Base-by-base conservation (phyloP, 2,888 invertebrate genomes). In the Microctonus brassicae region DNA sequence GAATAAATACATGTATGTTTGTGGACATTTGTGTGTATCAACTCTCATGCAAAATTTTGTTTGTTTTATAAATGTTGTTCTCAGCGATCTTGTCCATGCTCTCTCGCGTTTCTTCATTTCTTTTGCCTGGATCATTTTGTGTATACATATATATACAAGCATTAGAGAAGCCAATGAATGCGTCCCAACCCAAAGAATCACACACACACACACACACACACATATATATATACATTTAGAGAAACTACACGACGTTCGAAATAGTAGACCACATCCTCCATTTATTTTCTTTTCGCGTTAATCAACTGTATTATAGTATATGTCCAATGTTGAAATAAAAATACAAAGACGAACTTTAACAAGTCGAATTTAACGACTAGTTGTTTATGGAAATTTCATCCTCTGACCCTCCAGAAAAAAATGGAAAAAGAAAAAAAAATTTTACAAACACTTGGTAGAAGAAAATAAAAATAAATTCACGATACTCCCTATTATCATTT, bases 311-410 rank as follows among this genome's bases (percentile, higher is more conserved):
- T 62, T 47, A 47, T 47, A 7, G 20, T n/a, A n/a, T 47, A 17
- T 47, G 47, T 17, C 20, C 20, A 47, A 47, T 20, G 47, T n/a
- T 17, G 9, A 47, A 34, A 58, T 33, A 22, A 39, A 39, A 61
- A 39, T 24, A 13, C 13, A 39, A 36, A 61, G 26, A 55, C 24
- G 39, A 61, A 22, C 36, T 39, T 20, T 22, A 13, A 61, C 61
- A 39, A 61, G 61, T 22, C 61, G 13, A 22, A 61, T 36, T 29
- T 58, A 69, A 70, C 70, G 55, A 58, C 39, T 70, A 57, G 57
- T 70, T 70, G 57, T 70, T 70, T 70, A 70, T 70, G 64, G 36
- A 55, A 70, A 69, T 65, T 66, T 53, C 64, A 61, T 9, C 47
- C 24, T 17, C 4, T 17, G 7, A 10, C n/a, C 11, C 17, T 42